Evolutionary conservation across 2,888 invertebrate genomes (phyloP), one percentile per base, ranked within the genome.

Genomic region (Pristionchus fissidentatus): DNA sequence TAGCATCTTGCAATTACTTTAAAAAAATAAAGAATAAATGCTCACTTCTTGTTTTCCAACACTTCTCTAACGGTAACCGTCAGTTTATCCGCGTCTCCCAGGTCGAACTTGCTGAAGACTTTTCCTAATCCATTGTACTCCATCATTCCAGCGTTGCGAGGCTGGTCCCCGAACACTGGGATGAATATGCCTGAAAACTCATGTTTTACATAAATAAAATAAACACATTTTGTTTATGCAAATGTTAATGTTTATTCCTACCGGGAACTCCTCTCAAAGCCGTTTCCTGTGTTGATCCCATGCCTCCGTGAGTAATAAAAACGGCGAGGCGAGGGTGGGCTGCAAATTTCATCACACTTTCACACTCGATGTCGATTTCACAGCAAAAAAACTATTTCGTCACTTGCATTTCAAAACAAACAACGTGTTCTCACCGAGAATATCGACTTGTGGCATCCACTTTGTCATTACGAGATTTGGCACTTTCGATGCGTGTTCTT

Each of bases 91-190:
- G 84, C 84, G 66, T 88, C 83, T 4, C 32, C 41, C 46, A 88
- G 80, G 29, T 86, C 87, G 84, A 83, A 84, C n/a, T 85, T 86
- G 75, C 87, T 85, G 81, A 83, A 87, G 15, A 85, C 82, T 49
- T 62, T 26, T 60, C n/a, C 60, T 15, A n/a, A n/a, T n/a, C n/a
- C n/a, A n/a, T n/a, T n/a, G n/a, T n/a, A n/a, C n/a, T n/a, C n/a
- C n/a, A n/a, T 60, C 60, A 60, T 60, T 8, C 19, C 19, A 15
- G 60, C 60, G 26, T 60, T 60, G 60, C 60, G 60, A 8, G 60
- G 60, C n/a, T 60, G 60, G n/a, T 60, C 60, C 8, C 60, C 60
- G 29, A n/a, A 60, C n/a, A 60, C 8, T 15, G 60, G 60, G n/a
- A 60, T 60, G 60, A 60, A 60, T 15, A 60, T 26, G 8, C 60